A percentile compares a stretch with the other conserved stretches of the same genome.
Evolutionary conservation across 1,140 invertebrate species (phyloP).

Genomic region (Brachionus angularis): DNA sequence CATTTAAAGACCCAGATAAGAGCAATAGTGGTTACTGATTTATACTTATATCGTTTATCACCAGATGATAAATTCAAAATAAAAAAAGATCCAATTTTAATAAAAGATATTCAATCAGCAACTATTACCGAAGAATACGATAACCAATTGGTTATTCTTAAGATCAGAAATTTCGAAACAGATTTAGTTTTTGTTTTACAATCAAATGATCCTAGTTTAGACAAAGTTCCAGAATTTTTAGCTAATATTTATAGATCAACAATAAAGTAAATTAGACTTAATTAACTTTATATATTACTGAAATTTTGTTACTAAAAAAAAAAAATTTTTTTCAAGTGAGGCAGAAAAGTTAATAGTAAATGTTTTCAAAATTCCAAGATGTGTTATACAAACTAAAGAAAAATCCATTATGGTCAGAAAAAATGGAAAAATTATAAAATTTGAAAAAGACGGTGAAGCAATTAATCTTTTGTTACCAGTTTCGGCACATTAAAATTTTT

Average conservation of each 20-base stretch:
- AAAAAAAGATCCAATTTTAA: neutral
- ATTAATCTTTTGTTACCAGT: constrained; percentile 30
- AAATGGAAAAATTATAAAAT: constrained; percentile 20
- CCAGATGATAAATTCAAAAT: constrained; percentile 42
- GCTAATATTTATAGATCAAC: constrained; percentile 22
- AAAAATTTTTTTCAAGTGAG: neutral
- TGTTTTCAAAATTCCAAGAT: constrained; percentile 30
- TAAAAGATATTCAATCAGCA: constrained; percentile 19
- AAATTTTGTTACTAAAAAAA: neutral
- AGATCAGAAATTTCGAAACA: neutral
- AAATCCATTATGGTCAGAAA: constrained; percentile 39
- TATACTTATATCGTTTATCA: constrained; percentile 27
- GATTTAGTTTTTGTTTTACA: constrained; percentile 32
- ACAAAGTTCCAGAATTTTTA: constrained; percentile 34
- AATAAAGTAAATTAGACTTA: neutral
- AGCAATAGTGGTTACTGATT: constrained; percentile 43
- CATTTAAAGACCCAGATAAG: neutral
- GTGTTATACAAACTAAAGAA: constrained; percentile 25
- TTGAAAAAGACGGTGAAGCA: constrained; percentile 34
- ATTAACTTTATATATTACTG: neutral
- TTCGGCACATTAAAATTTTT: no score
- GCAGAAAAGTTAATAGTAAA: neutral
- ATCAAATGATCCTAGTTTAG: neutral
- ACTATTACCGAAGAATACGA: constrained; percentile 38
- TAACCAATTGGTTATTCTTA: constrained; percentile 19